A percentile compares a stretch with the other conserved stretches of the same genome.
Conservation (phyloP, 2,113 vertebrate species). For the Malurus melanocephalus region DNA sequence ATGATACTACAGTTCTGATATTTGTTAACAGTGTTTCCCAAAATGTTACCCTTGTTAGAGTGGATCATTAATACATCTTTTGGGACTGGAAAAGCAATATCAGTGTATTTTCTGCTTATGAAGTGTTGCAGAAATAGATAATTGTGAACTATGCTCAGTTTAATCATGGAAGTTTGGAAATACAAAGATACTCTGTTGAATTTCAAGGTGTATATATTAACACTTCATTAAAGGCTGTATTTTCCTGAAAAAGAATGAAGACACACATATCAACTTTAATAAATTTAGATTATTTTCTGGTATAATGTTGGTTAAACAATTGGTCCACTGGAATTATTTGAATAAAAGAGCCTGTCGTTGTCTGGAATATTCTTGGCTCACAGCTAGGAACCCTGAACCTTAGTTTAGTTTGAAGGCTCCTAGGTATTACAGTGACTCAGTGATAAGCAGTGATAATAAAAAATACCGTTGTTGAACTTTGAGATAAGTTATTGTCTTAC, state of each 20-base stretch:
- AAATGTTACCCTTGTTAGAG: slow-evolving; percentile 9
- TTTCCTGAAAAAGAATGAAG: background rate
- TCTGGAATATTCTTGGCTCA: background rate
- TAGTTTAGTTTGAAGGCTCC: background rate
- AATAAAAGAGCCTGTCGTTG: background rate
- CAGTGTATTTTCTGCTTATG: background rate
- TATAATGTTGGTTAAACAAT: background rate
- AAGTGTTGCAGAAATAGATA: background rate
- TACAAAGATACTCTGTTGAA: background rate
- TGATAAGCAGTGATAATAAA: background rate
- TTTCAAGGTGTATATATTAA: background rate
- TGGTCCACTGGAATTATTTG: background rate
- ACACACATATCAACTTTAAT: background rate
- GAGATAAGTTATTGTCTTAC: background rate
- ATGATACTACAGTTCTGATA: background rate
- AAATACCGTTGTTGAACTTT: background rate
- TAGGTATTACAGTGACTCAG: background rate
- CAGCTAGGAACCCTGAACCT: background rate
- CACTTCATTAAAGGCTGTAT: fast-evolving
- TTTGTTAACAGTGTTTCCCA: background rate
- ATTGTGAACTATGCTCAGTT: background rate
- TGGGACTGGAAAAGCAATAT: background rate
- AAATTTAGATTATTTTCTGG: background rate
- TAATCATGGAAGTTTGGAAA: background rate
- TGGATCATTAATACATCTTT: slow-evolving; percentile 28